Base-by-base conservation (phyloP, 2,888 invertebrate species). In the Lissocephala sabroskyi region DNA sequence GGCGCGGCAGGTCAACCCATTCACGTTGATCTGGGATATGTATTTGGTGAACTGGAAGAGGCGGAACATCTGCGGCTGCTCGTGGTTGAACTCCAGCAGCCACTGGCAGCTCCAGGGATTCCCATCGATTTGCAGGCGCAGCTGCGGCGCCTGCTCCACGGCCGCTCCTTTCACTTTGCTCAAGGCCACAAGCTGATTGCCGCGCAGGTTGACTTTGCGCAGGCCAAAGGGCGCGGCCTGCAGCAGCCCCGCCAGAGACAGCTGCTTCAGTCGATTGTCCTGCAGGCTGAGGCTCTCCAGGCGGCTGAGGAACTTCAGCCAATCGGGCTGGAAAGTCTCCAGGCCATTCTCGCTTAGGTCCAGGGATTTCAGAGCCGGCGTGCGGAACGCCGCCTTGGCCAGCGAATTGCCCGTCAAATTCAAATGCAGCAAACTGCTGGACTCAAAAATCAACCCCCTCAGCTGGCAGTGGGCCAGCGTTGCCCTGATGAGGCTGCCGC, bases 101-200 rank as follows among this genome's bases (percentile, higher is more conserved):
- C 84, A 84, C 49, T 77, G 64, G 26, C 84, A 84, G 41, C 80
- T 79, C 84, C 83, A 84, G 1, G 80, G 82, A 66, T 84, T 84
- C 1, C 52, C 68, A 55, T 83, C 80, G 46, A 81, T 79, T 4
- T 58, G 49, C 3, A 84, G 59, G n/a, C 60, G 73, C 17, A 79
- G 41, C 36, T 66, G 56, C 18, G 43, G 52, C 4, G 48, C 33
- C 10, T 48, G 59, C 6, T 59, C 32, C 32, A 52, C 45, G 13
- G 1, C 42, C 4, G 52, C 52, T 1, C 28, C 35, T 2, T 53
- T 43, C 3, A 49, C 52, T 1, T 64, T 70, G 1, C 51, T 52
- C 1, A 81, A 42, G 0, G 49, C 47, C 45, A 55, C 26, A 36
- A 81, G 45, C 4, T 51, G 32, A 56, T 81, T 81, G 10, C 35